Evolutionary conservation across 2,797 vertebrate genomes (phyloP), one percentile per base, ranked within the genome.

Genomic region (Mormyrus hasselquistii): DNA sequence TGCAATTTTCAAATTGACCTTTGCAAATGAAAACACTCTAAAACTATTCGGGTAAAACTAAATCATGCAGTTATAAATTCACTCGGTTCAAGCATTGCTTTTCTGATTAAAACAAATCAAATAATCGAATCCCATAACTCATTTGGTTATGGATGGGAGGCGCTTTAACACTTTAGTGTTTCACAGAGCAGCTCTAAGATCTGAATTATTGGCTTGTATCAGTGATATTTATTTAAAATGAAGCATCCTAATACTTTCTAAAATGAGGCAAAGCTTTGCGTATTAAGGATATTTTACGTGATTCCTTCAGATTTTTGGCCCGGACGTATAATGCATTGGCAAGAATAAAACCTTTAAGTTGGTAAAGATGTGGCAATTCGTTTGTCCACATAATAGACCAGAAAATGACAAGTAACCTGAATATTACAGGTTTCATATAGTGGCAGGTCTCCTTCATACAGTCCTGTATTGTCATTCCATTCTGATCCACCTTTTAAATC

Each of bases 391-490:
- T 41, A 41, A 82, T 53, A 49, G 10, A 84, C 22, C 57, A 50
- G 29, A n/a, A 62, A 73, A 53, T 76, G 22, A 52, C 10, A 87
- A 53, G n/a, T 59, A 41, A 62, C 25, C 44, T 5, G 53, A 53
- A 34, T 41, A 55, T 87, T 55, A 86, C 7, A 38, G 29, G 83
- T 38, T 89, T 73, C 19, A 53, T 49, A 87, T 65, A 87, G 87
- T 82, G 85, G 69, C 89, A 29, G 88, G 90, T 85, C 87, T 88
- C 87, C 90, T 89, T 47, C 91, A 88, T 91, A 90, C 88, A 90
- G 91, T 90, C 91, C 90, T 91, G 86, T 94, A 95, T 96, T 95
- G 94, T 95, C 93, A 96, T 96, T 95, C 95, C 92, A 94, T 94
- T 94, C 94, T 94, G 94, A 90, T 91, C 91, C 91, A 89, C 89